Base-by-base conservation (phyloP, 23 tunicate genomes). In the Halocynthia aurantium region DNA sequence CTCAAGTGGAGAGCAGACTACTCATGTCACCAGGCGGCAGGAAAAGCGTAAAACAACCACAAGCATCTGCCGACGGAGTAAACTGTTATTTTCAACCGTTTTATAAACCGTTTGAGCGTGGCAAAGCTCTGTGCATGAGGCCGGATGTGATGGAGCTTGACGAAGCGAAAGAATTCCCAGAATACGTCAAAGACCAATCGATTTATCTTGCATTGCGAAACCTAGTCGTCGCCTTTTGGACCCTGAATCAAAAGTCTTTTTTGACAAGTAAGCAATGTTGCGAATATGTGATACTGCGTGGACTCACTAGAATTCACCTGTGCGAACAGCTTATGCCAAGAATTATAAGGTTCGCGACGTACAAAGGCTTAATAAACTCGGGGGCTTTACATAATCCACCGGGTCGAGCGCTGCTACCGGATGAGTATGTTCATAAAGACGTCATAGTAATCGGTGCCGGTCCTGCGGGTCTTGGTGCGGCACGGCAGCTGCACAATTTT, bases 61-160 rank as follows among this genome's bases (percentile, higher is more conserved):
- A 74, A 8, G 56, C 50, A 13, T 22, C 83, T 71, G 95, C 69
- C 22, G 84, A 77, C 63, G 87, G 76, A 5, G 57, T 84, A 22
- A 63, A 76, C 52, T 73, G 84, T 18, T 85, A 91, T 77, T 91
- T 91, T 65, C 93, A 86, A 62, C 95, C 95, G 13, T 93, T 93
- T 77, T 93, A 93, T 75, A 88, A 93, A 50, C 98, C 98, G 0
- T 74, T 78, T 68, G 98, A 93, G 70, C 80, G 85, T 10, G 93
- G 93, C 11, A 88, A 88, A 75, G 98, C 98, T 8, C 68, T 86
- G 55, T 86, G 93, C 52, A 83, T 93, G 88, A 72, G 93, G 40
- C 98, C 98, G 12, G 98, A 93, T 74, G 88, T 88, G 18, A 86
- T 93, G 88, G 98, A 93, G 56, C 73, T 88, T 22, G 98, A 93